Percentiles rank a stretch among this genome's conserved stretches.
phyloP scores from a whole-genome alignment of 2,797 vertebrate genomes.

The Odontamblyopus lacepedii region DNA sequence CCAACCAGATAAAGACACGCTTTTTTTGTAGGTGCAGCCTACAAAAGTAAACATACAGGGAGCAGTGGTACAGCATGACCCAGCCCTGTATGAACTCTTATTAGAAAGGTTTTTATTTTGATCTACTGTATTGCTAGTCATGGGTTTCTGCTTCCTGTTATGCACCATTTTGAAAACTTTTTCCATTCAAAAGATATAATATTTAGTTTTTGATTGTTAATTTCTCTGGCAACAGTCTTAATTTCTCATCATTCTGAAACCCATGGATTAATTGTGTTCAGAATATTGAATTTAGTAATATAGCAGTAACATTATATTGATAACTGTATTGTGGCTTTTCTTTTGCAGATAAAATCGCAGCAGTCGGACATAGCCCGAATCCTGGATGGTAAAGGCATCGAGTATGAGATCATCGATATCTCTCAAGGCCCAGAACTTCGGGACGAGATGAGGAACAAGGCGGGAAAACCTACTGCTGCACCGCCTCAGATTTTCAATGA shows the following conservation, averaged over 20 bases:
- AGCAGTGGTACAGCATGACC: neutral
- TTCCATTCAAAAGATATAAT: too few species aligned
- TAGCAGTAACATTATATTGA: too few species aligned
- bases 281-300: too few species aligned
- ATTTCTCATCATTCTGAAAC: too few species aligned
- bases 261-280: too few species aligned
- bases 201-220: too few species aligned
- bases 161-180: too few species aligned
- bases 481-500: slow-evolving; percentile 96
- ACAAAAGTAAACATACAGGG: neutral
- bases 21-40: slow-evolving; percentile 26
- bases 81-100: neutral
- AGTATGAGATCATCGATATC: slow-evolving; percentile 92
- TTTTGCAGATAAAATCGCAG: slow-evolving; percentile 89
- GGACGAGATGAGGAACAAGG: slow-evolving; percentile 91
- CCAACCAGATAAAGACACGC: slow-evolving; percentile 8
- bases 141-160: too few species aligned
- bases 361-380: slow-evolving; percentile 91
- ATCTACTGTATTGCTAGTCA: neutral
- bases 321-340: neutral
- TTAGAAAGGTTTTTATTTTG: neutral
- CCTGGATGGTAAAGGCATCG: slow-evolving; percentile 91
- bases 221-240: too few species aligned
- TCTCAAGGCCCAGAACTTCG: slow-evolving; percentile 86
- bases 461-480: slow-evolving; percentile 86